A percentile compares a stretch with the other conserved stretches of the same genome.
phyloP scores from a whole-genome alignment of 2,888 invertebrate species.

The Idaea aversata region DNA sequence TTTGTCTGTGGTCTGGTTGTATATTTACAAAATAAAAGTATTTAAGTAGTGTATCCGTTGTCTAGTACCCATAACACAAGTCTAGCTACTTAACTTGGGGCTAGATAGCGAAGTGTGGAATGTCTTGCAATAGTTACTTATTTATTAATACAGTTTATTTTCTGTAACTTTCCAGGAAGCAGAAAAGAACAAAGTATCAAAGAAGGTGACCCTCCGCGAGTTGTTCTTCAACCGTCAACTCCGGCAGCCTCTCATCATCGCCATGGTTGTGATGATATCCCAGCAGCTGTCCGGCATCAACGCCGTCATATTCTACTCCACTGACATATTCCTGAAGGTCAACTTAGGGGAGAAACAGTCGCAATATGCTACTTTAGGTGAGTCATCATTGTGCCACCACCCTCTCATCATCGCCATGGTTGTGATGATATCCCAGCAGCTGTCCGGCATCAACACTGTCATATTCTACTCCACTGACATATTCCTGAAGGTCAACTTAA shows the following conservation, averaged over 20 bases:
- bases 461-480: constrained; percentile 92
- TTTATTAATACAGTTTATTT: background rate
- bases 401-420: constrained; percentile 83
- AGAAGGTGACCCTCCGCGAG: constrained; percentile 84
- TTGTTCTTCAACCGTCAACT: constrained; percentile 85
- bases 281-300: constrained; percentile 96
- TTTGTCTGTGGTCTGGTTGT: too few species aligned
- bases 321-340: constrained; percentile 87
- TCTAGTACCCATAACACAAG: too few species aligned
- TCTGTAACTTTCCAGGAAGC: constrained; percentile 56
- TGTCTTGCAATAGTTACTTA: too few species aligned
- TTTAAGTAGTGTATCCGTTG: too few species aligned
- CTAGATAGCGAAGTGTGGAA: too few species aligned
- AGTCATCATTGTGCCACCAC: constrained; percentile 18
- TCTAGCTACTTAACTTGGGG: too few species aligned
- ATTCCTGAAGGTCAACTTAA: constrained; percentile 85
- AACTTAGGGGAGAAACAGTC: constrained; percentile 81
- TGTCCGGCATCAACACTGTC: constrained; percentile 94
- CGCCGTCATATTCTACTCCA: constrained; percentile 92
- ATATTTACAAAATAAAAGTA: too few species aligned
- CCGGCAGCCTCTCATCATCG: constrained; percentile 88
- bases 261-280: constrained; percentile 90
- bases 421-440: constrained; percentile 93
- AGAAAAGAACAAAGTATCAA: constrained; percentile 78
- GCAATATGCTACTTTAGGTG: constrained; percentile 87